phyloP scores from a whole-genome alignment of 2,797 vertebrate genomes.

The Enteromius fasciolatus region DNA sequence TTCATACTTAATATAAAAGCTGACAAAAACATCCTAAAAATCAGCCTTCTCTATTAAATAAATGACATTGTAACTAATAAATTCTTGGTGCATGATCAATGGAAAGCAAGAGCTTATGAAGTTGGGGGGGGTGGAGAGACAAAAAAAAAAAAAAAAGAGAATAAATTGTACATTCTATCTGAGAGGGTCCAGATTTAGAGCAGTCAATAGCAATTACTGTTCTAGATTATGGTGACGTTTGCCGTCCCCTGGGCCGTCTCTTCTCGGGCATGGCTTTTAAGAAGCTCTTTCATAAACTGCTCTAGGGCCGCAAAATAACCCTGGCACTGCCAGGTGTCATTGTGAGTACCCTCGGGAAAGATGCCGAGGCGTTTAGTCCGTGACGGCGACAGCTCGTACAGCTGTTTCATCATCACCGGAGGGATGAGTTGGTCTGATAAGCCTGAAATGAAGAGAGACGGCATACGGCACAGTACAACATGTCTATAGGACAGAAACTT shows the following conservation, averaged over 20 bases:
- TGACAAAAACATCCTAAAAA: slow-evolving; percentile 48
- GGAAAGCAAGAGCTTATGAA: slow-evolving; percentile 57
- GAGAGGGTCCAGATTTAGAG: slow-evolving; percentile 33
- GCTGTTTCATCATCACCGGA: slow-evolving; percentile 99
- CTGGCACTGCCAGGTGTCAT: slow-evolving; percentile 99
- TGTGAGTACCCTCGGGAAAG: slow-evolving; percentile 98
- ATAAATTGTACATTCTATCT: slow-evolving; percentile 80
- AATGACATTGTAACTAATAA: slow-evolving; percentile 40
- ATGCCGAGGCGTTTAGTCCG: slow-evolving; percentile 98
- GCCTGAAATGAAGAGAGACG: slow-evolving; percentile 96
- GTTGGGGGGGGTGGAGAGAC: slow-evolving; percentile 33
- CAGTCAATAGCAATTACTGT: slow-evolving; percentile 20
- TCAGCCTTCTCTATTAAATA: slow-evolving; percentile 64
- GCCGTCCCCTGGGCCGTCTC: slow-evolving; percentile 87
- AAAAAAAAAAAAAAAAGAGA: slow-evolving; percentile 69
- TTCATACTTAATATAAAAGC: slow-evolving; percentile 60
- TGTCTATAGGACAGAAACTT: slow-evolving; percentile 96
- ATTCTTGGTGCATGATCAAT: slow-evolving; percentile 62
- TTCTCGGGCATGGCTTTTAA: slow-evolving; percentile 91
- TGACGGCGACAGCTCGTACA: slow-evolving; percentile 94
- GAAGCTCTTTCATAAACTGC: slow-evolving; percentile 95
- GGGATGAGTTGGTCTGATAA: slow-evolving; percentile 98
- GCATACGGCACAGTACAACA: slow-evolving; percentile 93
- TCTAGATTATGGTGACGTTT: slow-evolving; percentile 94
- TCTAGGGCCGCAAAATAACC: slow-evolving; percentile 96